Percentiles rank a stretch among this genome's conserved stretches.
phyloP scores from a whole-genome alignment of 1,140 invertebrate genomes.

The Metaphire vulgaris region DNA sequence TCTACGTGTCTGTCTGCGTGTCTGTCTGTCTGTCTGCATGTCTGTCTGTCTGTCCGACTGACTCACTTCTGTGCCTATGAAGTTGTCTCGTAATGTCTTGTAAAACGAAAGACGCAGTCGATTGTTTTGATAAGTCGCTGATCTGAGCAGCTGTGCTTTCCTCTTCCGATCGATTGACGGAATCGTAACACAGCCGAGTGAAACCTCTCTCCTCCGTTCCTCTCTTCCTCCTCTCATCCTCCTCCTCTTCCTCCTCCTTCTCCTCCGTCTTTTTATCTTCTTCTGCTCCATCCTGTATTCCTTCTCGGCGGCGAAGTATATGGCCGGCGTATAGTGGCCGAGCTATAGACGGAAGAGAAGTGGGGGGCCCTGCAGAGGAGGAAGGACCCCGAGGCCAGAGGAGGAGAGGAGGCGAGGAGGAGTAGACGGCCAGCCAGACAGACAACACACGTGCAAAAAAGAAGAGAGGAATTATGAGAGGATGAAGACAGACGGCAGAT shows the following conservation, averaged over 20 bases:
- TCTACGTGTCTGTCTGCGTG: no score
- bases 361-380: no score
- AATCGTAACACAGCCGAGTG: no score
- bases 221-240: background rate
- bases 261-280: background rate
- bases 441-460: background rate
- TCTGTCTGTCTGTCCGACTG: no score
- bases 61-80: no score
- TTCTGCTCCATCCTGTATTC: background rate
- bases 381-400: no score
- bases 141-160: background rate
- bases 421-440: background rate
- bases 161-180: no score
- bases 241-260: background rate
- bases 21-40: no score
- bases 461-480: background rate
- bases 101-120: no score
- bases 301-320: background rate
- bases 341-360: background rate
- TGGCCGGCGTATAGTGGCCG: background rate
- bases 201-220: no score
- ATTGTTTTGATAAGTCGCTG: no score
- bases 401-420: background rate
- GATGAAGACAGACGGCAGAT: background rate
- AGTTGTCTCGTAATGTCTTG: no score